Evolutionary conservation across 2,113 vertebrate genomes (phyloP), one percentile per base, ranked within the genome.

Genomic region (Saiga tatarica): DNA sequence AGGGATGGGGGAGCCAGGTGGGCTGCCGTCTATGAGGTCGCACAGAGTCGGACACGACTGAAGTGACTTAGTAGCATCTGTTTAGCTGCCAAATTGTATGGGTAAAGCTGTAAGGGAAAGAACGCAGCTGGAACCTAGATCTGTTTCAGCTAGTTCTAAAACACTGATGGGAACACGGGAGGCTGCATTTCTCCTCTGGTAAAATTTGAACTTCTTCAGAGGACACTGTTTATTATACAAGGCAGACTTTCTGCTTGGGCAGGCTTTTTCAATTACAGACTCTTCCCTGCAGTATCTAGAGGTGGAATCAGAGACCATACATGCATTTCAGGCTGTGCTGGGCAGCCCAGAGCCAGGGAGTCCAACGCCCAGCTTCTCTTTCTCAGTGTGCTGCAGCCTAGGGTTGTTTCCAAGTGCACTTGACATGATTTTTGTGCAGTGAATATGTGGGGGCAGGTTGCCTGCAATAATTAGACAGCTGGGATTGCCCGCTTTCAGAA

Each of bases 31-130:
- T 47, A 47, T 47, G 45, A 45, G 45, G 45, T 47, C 45, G 9
- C 45, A 47, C 45, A 47, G 45, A 47, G 45, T 47, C 2, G 45
- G 45, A 47, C 45, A 47, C 45, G 45, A 47, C 45, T 47, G 45
- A 47, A 47, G 45, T 47, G 45, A 47, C 45, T 47, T 47, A 47
- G 45, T 98, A 96, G 62, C 98, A 98, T 99, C 98, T 98, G 96
- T 98, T 98, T 99, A 98, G 98, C 98, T 97, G 98, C 98, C 98
- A 99, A 98, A 99, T 98, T 99, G 98, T 96, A 98, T 94, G 97
- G 98, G 98, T 98, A 99, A 99, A 99, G 97, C 98, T 99, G 98
- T 98, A 98, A 98, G 98, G 98, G 96, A 97, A 97, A 98, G 98
- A 98, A 93, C 10, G 45, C 92, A 0, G 92, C 95, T 87, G 91